Evolutionary conservation across 2,113 vertebrate genomes (phyloP).

Genomic region (Carettochelys insculpta): DNA sequence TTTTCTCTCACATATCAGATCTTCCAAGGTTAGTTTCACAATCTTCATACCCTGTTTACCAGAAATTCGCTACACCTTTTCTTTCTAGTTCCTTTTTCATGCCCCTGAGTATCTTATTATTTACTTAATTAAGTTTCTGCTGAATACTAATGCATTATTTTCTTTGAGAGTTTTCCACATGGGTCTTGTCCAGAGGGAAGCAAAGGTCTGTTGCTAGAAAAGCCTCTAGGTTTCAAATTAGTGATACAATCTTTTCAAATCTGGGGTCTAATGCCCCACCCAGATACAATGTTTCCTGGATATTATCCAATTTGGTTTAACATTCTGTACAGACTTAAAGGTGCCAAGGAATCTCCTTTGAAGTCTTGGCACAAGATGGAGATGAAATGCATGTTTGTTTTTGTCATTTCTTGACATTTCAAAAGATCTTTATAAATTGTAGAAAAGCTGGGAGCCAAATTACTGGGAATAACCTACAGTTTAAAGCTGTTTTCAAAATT

Average conservation of each 20-base stretch:
- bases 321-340: slow-evolving; percentile 6
- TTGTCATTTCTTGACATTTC: slow-evolving; percentile 4
- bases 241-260: neutral
- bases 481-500: slow-evolving; percentile 40
- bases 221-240: neutral
- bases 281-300: slow-evolving; percentile 1
- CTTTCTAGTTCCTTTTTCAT: neutral
- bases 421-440: slow-evolving; percentile 15
- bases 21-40: neutral
- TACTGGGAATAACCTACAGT: slow-evolving; percentile 8
- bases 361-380: neutral
- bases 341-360: neutral
- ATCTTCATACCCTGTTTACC: neutral
- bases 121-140: neutral
- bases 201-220: neutral
- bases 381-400: neutral
- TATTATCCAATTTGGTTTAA: slow-evolving; percentile 7
- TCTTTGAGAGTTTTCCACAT: neutral
- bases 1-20: neutral
- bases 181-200: neutral
- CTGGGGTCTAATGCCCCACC: neutral
- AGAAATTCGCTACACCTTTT: neutral
- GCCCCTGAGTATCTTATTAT: neutral
- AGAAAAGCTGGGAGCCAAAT: slow-evolving; percentile 1
- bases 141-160: neutral